Conservation (phyloP, 2,113 vertebrate genomes). For the Mobula hypostoma region DNA sequence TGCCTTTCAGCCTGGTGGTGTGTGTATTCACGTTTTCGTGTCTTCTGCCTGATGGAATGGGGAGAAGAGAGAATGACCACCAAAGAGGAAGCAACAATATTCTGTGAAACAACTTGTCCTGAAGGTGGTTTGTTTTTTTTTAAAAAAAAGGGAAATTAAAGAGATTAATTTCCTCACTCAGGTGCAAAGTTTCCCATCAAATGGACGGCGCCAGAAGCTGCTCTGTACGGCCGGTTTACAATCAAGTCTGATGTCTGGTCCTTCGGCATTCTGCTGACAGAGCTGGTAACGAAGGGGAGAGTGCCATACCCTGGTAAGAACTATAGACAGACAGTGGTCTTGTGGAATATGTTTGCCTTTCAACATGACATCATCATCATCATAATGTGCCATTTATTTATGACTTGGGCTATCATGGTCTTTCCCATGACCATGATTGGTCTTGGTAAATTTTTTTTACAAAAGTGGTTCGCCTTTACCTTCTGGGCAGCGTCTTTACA, state of each 20-base stretch:
- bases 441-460: no score
- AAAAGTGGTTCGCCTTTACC: no score
- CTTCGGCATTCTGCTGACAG: conserved; percentile 90
- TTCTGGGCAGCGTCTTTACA: no score
- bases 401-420: no score
- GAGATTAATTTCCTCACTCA: neutral
- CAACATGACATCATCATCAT: neutral
- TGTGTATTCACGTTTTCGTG: no score
- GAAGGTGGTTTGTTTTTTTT: neutral
- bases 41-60: neutral
- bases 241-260: conserved; percentile 99
- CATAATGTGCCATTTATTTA: no score
- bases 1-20: no score
- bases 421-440: no score
- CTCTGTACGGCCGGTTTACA: conserved; percentile 90
- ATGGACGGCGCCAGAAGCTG: conserved; percentile 93
- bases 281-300: conserved; percentile 94
- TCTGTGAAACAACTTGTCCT: neutral
- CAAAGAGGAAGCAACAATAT: neutral
- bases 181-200: conserved; percentile 98
- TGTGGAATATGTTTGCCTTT: no score
- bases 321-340: neutral
- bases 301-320: conserved; percentile 93
- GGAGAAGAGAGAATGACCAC: no score
- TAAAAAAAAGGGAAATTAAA: neutral